Evolutionary conservation across 2,113 vertebrate genomes (phyloP), one percentile per base, ranked within the genome.

Genomic region (Pteropus alecto): DNA sequence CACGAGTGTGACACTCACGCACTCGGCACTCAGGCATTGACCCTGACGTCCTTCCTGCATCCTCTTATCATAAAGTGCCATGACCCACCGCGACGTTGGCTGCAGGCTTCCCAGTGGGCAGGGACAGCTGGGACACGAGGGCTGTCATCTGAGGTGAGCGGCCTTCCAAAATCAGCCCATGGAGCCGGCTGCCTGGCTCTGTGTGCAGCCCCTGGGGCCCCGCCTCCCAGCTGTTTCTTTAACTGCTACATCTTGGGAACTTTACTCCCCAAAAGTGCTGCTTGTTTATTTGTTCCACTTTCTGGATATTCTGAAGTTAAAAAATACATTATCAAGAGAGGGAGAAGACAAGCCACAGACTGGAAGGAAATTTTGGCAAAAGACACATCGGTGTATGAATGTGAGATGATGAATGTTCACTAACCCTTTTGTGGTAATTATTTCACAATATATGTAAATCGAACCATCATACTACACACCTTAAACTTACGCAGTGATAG

Each of bases 141-240:
- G 28, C 77, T 35, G 33, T 60, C 38, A 51, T n/a, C 43, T 3
- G 35, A 18, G 30, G 7, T 28, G 26, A 60, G 38, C 70, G 43
- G 58, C 60, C 46, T 67, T 41, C 87, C 87, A 10, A 15, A 46
- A 10, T 3, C n/a, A 18, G 15, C 12, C 12, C 3, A 0, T 0
- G 24, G 22, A 38, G 51, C 43, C 0, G 1, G 46, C 41, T 0
- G 14, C 43, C n/a, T 24, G 0, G 1, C 11, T 63, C 9, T 5
- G 28, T 6, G 21, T 9, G 6, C 22, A 7, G 73, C 63, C 33
- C 61, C 5, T 0, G 2, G 3, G 21, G 76, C 54, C 51, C 43
- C 5, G 0, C 58, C 5, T 18, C 30, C 19, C 1, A 11, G 19
- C n/a, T 41, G 4, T 51, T 19, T 41, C 41, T 33, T 28, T 2